Evolutionary conservation across 2,888 invertebrate species (phyloP).

Genomic region (Hoplodrina ambigua): DNA sequence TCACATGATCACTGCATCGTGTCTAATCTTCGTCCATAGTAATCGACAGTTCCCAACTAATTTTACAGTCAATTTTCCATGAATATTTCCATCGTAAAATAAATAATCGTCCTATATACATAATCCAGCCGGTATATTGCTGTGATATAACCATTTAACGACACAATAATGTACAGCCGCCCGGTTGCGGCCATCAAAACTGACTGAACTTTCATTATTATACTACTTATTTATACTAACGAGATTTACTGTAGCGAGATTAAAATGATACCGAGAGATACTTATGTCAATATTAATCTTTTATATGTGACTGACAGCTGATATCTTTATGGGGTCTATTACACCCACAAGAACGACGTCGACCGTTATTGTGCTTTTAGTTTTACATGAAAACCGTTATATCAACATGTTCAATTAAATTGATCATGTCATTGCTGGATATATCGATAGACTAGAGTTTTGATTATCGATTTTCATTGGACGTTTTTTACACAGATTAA

Average conservation of each 20-base stretch:
- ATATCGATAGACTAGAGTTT: no score
- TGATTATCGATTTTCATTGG: no score
- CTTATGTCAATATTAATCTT: neutral
- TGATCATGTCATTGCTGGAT: no score
- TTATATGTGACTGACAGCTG: neutral
- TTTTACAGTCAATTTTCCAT: neutral
- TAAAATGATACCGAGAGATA: conserved; percentile 1
- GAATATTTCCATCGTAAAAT: conserved; percentile 33
- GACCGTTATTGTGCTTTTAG: no score
- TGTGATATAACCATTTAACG: conserved; percentile 47
- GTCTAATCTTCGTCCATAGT: neutral
- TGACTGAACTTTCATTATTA: conserved; percentile 36
- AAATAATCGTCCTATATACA: conserved; percentile 30
- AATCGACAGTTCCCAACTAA: conserved; percentile 22
- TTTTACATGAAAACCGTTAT: no score
- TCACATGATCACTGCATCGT: neutral
- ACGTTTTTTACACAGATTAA: no score
- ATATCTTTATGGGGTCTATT: no score
- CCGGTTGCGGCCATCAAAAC: conserved; percentile 35
- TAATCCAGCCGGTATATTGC: conserved; percentile 22
- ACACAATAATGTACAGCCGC: conserved; percentile 24
- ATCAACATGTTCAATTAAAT: no score
- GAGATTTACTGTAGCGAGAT: conserved; percentile 9
- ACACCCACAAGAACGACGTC: no score
- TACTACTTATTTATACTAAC: conserved; percentile 28